Percentiles rank a stretch among this genome's conserved stretches.
Conservation (phyloP, 2,113 vertebrate genomes). For the Callipepla squamata region DNA sequence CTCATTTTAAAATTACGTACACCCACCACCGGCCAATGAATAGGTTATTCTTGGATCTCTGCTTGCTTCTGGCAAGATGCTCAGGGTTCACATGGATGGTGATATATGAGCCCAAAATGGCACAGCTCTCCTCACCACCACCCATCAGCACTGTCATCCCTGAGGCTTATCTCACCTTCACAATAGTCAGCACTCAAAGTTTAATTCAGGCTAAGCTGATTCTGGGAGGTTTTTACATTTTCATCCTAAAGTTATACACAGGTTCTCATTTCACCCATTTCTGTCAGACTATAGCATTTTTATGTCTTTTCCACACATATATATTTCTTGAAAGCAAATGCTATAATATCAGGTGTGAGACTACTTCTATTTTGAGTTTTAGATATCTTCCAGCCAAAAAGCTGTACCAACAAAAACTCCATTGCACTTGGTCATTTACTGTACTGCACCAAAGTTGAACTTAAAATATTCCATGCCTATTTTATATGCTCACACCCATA, state of each 20-base stretch:
- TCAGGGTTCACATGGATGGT: neutral
- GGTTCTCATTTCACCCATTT: slow-evolving; percentile 67
- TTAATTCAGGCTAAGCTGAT: slow-evolving; percentile 53
- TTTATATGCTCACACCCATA: slow-evolving; percentile 26
- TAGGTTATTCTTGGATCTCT: slow-evolving; percentile 69
- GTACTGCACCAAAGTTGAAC: slow-evolving; percentile 33
- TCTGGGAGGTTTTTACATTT: slow-evolving; percentile 25
- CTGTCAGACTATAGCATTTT: slow-evolving; percentile 41
- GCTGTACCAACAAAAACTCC: slow-evolving; percentile 69
- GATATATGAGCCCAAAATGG: slow-evolving; percentile 33
- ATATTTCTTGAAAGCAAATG: slow-evolving; percentile 57
- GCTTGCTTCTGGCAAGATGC: slow-evolving; percentile 38
- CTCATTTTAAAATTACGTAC: slow-evolving; percentile 13
- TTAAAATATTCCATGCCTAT: slow-evolving; percentile 43
- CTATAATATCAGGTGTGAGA: slow-evolving; percentile 71
- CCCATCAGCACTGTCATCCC: slow-evolving; percentile 19
- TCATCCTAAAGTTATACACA: slow-evolving; percentile 54
- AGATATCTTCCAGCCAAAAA: slow-evolving; percentile 71
- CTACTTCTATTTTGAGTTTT: slow-evolving; percentile 67
- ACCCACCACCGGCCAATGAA: slow-evolving; percentile 9
- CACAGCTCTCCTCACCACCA: neutral
- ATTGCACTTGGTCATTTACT: slow-evolving; percentile 62
- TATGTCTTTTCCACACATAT: slow-evolving; percentile 69
- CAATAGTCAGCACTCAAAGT: slow-evolving; percentile 40
- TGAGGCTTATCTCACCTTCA: slow-evolving; percentile 53